phyloP scores from a whole-genome alignment of 2,797 vertebrate species.

The Knipowitschia caucasica region DNA sequence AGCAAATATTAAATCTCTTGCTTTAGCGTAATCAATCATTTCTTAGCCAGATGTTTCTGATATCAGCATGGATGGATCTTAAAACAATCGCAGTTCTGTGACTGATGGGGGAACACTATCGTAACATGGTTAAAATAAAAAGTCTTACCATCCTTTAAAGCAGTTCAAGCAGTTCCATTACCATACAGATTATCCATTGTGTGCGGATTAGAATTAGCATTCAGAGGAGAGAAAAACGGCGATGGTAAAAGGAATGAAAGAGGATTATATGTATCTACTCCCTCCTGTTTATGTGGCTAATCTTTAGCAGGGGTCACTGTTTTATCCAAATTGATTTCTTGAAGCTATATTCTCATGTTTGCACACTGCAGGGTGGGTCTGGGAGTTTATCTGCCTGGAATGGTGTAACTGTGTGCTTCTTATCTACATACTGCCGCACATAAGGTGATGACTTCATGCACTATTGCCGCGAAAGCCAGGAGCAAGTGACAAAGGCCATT shows the following conservation, averaged over 20 bases:
- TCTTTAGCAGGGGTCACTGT: slow-evolving; percentile 70
- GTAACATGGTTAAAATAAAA: too few relatives aligned
- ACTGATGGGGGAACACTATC: too few relatives aligned
- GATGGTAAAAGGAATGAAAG: slow-evolving; percentile 62
- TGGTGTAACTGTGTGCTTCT: slow-evolving; percentile 35
- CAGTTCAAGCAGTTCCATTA: slow-evolving; percentile 77
- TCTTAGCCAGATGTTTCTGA: too few relatives aligned
- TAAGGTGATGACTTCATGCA: slow-evolving; percentile 44
- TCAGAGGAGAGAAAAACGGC: slow-evolving; percentile 49
- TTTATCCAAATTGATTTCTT: slow-evolving; percentile 73
- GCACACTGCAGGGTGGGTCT: slow-evolving; percentile 25
- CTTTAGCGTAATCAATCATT: too few relatives aligned
- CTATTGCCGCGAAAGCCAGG: slow-evolving; percentile 15
- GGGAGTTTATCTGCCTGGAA: slow-evolving; percentile 26
- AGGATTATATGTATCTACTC: slow-evolving; percentile 67
- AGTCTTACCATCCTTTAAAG: too few relatives aligned
- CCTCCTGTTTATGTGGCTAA: slow-evolving; percentile 67
- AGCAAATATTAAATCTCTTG: too few relatives aligned
- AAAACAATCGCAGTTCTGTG: too few relatives aligned
- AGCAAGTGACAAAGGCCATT: slow-evolving; percentile 11
- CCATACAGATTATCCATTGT: slow-evolving; percentile 77
- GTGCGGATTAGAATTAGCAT: slow-evolving; percentile 67
- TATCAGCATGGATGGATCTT: too few relatives aligned
- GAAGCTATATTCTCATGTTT: slow-evolving; percentile 52
- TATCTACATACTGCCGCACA: slow-evolving; percentile 42